These are phyloP conservation scores for Notolabrus celidotus DNA, from an alignment of 2,797 vertebrate genomes.

Conservation along the genomic window DNA sequence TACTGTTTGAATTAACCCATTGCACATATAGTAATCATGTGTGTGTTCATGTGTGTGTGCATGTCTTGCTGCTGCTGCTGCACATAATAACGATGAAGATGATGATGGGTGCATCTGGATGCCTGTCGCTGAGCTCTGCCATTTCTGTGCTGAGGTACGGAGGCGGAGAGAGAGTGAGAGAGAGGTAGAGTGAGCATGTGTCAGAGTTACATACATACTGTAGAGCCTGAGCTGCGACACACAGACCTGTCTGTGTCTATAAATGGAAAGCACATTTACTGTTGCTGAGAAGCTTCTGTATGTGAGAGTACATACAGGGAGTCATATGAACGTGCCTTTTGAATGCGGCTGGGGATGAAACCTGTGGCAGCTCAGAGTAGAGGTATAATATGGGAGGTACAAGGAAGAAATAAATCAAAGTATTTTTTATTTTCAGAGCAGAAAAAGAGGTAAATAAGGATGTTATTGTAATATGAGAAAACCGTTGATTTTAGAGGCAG, in stretches of 20 bases:
- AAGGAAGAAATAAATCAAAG: neutral
- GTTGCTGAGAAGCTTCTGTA: conserved; percentile 70
- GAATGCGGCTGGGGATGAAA: neutral
- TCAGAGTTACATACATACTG: conserved; percentile 51
- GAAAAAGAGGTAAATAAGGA: neutral
- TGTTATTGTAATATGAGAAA: no score
- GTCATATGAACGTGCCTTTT: conserved; percentile 17
- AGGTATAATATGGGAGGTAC: neutral
- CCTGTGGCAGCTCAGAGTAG: conserved; percentile 13
- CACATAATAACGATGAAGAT: conserved; percentile 35
- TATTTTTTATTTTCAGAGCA: neutral
- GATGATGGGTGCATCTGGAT: conserved; percentile 61
- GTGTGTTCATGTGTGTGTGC: neutral
- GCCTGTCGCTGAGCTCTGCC: conserved; percentile 68
- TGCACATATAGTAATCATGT: conserved; percentile 23
- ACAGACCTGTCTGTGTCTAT: conserved; percentile 74
- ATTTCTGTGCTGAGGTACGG: conserved; percentile 62
- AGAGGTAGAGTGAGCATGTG: conserved; percentile 47
- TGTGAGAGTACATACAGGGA: conserved; percentile 26
- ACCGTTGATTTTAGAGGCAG: no score
- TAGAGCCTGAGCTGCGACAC: conserved; percentile 63
- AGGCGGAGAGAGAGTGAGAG: conserved; percentile 43
- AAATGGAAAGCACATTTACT: conserved; percentile 76
- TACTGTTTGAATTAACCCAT: neutral
- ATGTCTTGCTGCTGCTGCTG: conserved; percentile 7